Percentiles rank a stretch among this genome's conserved stretches.
Evolutionary conservation across 2,113 vertebrate species (phyloP).

Genomic region (Microtus richardsoni): DNA sequence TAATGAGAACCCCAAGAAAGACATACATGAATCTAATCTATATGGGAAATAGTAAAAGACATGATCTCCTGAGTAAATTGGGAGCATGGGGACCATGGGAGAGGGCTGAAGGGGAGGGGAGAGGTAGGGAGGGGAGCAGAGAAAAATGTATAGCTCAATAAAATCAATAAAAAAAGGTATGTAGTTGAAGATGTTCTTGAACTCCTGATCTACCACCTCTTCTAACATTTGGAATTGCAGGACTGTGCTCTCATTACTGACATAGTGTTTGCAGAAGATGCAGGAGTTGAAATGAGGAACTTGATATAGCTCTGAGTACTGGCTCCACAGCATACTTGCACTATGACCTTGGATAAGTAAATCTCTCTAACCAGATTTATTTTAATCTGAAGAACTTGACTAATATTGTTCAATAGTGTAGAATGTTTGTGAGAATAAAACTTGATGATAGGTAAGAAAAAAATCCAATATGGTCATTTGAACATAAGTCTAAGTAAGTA

Average conservation of each 20-base stretch:
- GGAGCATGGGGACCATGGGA: no score
- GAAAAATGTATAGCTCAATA: no score
- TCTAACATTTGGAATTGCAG: no score
- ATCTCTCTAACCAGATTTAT: background rate
- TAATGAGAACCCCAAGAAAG: no score
- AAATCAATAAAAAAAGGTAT: no score
- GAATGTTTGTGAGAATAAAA: constrained; percentile 16
- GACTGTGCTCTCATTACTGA: background rate
- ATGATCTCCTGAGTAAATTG: no score
- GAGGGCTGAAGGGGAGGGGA: no score
- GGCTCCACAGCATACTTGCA: background rate
- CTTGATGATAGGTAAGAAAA: background rate
- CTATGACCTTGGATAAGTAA: background rate
- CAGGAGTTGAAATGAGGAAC: background rate
- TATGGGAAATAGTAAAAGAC: no score
- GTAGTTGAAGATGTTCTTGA: background rate
- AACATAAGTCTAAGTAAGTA: background rate
- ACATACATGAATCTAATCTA: no score
- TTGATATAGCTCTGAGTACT: background rate
- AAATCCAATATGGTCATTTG: background rate
- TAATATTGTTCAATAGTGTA: background rate
- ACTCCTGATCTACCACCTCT: no score
- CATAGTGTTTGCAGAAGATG: background rate
- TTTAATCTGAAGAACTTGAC: background rate
- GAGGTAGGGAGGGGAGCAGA: no score